Evolutionary conservation across 2,113 vertebrate genomes (phyloP), one percentile per base, ranked within the genome.

Genomic region (Micromys minutus): DNA sequence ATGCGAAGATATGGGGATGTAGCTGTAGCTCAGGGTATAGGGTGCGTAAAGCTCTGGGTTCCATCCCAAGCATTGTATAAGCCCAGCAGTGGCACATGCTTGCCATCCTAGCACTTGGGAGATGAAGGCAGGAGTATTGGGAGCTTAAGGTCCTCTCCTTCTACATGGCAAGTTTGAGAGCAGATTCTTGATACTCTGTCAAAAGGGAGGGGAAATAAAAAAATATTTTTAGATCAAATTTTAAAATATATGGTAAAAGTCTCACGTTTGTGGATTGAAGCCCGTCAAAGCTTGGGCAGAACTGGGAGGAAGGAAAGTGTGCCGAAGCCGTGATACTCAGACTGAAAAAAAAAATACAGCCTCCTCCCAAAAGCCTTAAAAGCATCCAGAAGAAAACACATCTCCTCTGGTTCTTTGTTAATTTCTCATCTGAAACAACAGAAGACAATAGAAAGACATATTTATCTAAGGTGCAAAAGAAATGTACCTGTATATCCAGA

Each of bases 221-320:
- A 0, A 81, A 52, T 84, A 84, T 52, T 88, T 88, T 85, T 17
- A 81, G 8, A 1, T 55, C 24, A 84, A 95, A 50, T 10, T 36
- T 85, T 52, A 93, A 24, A 52, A 94, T 69, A 86, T 80, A 34
- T 61, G 17, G 36, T 59, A 81, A 67, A 90, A 94, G 34, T 74
- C 24, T 47, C 10, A 89, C 47, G 36, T 88, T 77, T 77, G 92
- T 42, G 95, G 50, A 94, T n/a, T 88, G 50, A 93, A 80, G 34
- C 21, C 83, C 71, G 36, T 42, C 71, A 93, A 93, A 74, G 77
- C 19, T 52, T 4, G 85, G 89, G 22, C 3, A 9, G 5, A 29
- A 72, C 34, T 84, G 95, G 84, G 63, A 76, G 50, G 52, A 84
- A 84, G 26, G 77, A 91, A 67, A 61, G 19, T 15, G 84, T 59